A percentile compares a stretch with the other conserved stretches of the same genome.
These are phyloP conservation scores for Eueides isabella DNA, from an alignment of 1,140 invertebrate genomes.

Conservation along the genomic window DNA sequence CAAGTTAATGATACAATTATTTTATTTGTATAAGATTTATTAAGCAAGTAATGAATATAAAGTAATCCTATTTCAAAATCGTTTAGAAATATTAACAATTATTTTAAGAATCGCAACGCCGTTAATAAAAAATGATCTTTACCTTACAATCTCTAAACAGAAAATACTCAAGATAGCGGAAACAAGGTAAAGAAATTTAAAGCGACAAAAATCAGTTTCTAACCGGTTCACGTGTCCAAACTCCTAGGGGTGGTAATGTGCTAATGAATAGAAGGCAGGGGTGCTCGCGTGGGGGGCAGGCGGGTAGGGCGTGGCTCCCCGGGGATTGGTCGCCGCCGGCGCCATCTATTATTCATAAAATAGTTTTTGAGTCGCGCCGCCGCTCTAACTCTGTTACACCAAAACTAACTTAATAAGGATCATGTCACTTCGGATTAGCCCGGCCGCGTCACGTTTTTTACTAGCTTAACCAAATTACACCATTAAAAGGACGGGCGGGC, in stretches of 20 bases:
- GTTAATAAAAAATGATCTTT: neutral
- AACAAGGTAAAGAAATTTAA: conserved; percentile 33
- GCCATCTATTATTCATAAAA: conserved; percentile 82
- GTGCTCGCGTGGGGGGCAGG: conserved; percentile 41
- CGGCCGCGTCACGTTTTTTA: conserved; percentile 61
- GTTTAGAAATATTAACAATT: too few species aligned
- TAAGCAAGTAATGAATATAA: too few species aligned
- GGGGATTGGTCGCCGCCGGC: conserved; percentile 77
- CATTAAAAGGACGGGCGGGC: conserved; percentile 52
- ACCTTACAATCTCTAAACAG: neutral
- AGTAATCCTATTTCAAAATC: too few species aligned
- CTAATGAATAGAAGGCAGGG: conserved; percentile 79
- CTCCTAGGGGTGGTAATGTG: conserved; percentile 73
- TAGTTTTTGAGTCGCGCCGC: conserved; percentile 80
- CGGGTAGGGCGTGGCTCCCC: conserved; percentile 63
- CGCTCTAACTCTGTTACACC: conserved; percentile 73
- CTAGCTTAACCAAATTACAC: conserved; percentile 66
- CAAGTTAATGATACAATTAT: too few species aligned
- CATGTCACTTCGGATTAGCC: conserved; percentile 80
- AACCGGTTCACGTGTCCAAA: conserved; percentile 55
- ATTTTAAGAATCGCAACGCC: too few species aligned
- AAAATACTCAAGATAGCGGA: neutral
- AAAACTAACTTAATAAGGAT: conserved; percentile 77
- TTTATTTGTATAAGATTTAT: too few species aligned
- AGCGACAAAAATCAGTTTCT: conserved; percentile 70